Evolutionary conservation across 2,797 vertebrate species (phyloP).

Genomic region (Diplodus sargus): DNA sequence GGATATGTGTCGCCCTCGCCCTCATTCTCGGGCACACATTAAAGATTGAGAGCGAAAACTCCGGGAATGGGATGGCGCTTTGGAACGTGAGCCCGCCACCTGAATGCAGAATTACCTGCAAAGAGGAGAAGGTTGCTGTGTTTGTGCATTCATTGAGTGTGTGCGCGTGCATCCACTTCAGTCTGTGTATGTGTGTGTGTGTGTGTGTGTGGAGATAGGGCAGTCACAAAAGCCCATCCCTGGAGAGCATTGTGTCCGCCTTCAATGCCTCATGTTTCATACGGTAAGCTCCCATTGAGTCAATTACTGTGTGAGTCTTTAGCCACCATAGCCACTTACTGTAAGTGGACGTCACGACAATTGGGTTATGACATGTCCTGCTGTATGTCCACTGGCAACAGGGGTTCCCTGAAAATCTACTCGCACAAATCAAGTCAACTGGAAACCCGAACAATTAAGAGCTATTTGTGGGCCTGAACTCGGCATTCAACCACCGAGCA

Average conservation of each 20-base stretch:
- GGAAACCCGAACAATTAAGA: conserved; percentile 76
- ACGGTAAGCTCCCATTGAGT: conserved; percentile 78
- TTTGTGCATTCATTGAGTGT: conserved; percentile 33
- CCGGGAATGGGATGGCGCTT: conserved; percentile 19
- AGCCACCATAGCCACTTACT: conserved; percentile 76
- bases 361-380: conserved; percentile 79
- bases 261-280: conserved; percentile 68
- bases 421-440: conserved; percentile 73
- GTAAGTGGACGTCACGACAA: conserved; percentile 79
- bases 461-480: conserved; percentile 65
- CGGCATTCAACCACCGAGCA: conserved; percentile 46
- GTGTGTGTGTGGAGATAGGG: conserved; percentile 54
- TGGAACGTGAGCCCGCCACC: conserved; percentile 49
- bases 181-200: conserved; percentile 31
- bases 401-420: conserved; percentile 48
- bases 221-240: conserved; percentile 72
- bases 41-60: conserved; percentile 54
- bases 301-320: conserved; percentile 76
- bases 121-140: conserved; percentile 31
- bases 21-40: conserved; percentile 46
- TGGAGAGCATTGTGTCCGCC: conserved; percentile 58
- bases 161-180: conserved; percentile 14
- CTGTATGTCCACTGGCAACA: conserved; percentile 62
- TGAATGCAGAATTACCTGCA: conserved; percentile 60
- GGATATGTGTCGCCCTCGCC: conserved; percentile 41